Evolutionary conservation across 2,113 vertebrate genomes (phyloP), one percentile per base, ranked within the genome.

Genomic region (Tiliqua scincoides): DNA sequence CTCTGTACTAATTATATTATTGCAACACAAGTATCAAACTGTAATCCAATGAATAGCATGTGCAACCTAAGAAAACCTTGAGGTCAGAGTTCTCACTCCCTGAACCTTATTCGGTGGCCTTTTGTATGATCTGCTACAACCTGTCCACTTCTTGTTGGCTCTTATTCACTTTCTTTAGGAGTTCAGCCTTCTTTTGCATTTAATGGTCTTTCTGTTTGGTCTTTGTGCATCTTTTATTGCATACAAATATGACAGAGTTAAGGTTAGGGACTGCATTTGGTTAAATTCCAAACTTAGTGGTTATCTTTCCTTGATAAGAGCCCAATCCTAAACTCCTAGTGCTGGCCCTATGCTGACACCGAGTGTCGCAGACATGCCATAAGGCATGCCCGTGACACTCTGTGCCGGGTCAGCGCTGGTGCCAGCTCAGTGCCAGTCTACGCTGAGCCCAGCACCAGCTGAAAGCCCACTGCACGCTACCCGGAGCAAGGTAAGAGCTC

Each of bases 141-240:
- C 90, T 84, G 43, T 48, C 43, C 43, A 48, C n/a, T n/a, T 40
- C 4, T 32, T 17, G 8, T 12, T 15, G 37, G 70, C 43, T 48
- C 1, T 84, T 73, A 35, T 61, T 91, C 90, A 90, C 87, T 91
- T 94, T 91, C 92, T 91, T 94, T 82, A 91, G 93, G 90, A 92
- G 91, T 92, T 90, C 65, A 63, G 87, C 78, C 87, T 86, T 30
- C 85, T 83, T 77, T 81, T 91, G 35, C n/a, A 20, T 73, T 3
- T 48, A 1, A 87, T 35, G 72, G 21, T 30, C 35, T 71, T 17
- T 87, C 67, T 65, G 79, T 52, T 81, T 61, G 82, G 86, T 86
- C 90, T 82, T 48, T 85, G 81, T 77, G 85, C 91, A 86, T 57
- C 90, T 94, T 89, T 43, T 54, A 67, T 79, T 87, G 83, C 37